Base-by-base conservation (phyloP, 2,888 invertebrate genomes). In the Cephonodes hylas region DNA sequence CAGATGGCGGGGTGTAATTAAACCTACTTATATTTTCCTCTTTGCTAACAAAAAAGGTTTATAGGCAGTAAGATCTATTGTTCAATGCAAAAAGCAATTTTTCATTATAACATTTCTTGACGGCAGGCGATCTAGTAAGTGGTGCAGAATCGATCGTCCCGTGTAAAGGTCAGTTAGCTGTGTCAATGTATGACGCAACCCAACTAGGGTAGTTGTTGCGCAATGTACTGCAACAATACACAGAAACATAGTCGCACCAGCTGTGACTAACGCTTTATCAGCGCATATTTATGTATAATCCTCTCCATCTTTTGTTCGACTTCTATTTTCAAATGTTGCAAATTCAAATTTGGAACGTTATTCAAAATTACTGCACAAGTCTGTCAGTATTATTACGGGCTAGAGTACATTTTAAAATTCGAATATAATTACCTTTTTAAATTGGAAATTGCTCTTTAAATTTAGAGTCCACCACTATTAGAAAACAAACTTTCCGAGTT, bases 121-220 rank as follows among this genome's bases (percentile, higher is more conserved):
- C 18, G 15, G 27, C 18, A n/a, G n/a, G 10, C 27, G 25, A 13
- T 45, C 23, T 48, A 68, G 64, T 66, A 57, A 70, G 70, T 75
- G 73, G 74, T 79, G 76, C 75, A 79, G 77, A 83, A 89, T 90
- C 90, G 90, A 91, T 91, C 79, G 75, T 63, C 64, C 69, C 61
- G 71, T 68, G 73, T 82, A 89, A 88, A 91, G 91, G 91, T 90
- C 91, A 88, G 79, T 83, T 77, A 68, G 73, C 71, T 79, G 75
- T 81, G 78, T 78, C 83, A 81, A 79, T 71, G 76, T 74, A 80
- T 91, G 89, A 91, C 89, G 89, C 88, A 90, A 89, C 78, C 68
- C 72, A 74, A 73, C 78, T 79, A 80, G 85, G 84, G 83, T 74
- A 68, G 63, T 56, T 72, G 72, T 91, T 91, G 89, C 90, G 88